phyloP scores from a whole-genome alignment of 2,797 vertebrate species.

The Anas flavirostris region DNA sequence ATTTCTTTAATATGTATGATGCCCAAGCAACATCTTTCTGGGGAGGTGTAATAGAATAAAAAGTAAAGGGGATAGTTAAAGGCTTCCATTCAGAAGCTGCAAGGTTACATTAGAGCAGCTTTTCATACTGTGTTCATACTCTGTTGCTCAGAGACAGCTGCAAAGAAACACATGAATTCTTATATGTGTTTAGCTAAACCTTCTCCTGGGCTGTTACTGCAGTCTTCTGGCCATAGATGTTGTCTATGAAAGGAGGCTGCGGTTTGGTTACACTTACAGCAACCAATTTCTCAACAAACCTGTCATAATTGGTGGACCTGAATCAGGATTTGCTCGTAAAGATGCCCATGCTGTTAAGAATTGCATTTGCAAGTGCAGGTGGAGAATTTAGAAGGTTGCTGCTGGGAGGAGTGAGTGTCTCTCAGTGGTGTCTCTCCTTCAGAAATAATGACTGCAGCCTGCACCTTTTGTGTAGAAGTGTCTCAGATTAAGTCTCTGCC shows the following conservation, averaged over 20 bases:
- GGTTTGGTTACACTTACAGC: neutral
- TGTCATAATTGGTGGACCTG: neutral
- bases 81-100: neutral
- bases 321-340: neutral
- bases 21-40: neutral
- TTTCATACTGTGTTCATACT: neutral
- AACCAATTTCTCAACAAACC: neutral
- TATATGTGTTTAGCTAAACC: neutral
- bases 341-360: neutral
- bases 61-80: neutral
- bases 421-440: conserved; percentile 12
- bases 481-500: conserved; percentile 28
- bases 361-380: neutral
- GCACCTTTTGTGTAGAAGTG: neutral
- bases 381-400: conserved; percentile 1
- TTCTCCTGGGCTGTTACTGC: neutral
- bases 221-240: neutral
- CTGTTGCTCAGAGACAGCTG: neutral
- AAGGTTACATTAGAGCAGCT: neutral
- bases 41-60: neutral
- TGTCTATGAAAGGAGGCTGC: neutral
- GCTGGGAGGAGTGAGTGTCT: conserved; percentile 16
- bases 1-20: neutral
- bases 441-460: neutral
- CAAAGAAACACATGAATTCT: neutral